Percentiles rank a stretch among this genome's conserved stretches.
Conservation (phyloP, 2,888 invertebrate species). For the Ganaspis brasiliensis region DNA sequence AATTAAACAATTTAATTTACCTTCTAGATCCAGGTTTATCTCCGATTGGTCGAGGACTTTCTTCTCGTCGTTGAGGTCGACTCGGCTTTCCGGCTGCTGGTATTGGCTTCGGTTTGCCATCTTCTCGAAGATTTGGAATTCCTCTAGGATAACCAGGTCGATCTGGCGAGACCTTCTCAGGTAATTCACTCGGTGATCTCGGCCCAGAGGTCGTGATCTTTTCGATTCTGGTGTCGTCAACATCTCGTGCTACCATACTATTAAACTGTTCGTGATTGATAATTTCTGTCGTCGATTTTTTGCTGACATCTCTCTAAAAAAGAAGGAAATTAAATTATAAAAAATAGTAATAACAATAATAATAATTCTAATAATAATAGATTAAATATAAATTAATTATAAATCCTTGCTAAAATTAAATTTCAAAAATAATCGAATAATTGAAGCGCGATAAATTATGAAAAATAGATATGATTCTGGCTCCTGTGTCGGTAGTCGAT, state of each 20-base stretch:
- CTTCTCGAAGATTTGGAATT: constrained; percentile 74
- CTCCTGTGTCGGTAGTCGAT: not conserved
- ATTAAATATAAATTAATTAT: no score
- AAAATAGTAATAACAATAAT: no score
- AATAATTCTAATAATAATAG: no score
- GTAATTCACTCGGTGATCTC: constrained; percentile 61
- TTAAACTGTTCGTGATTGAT: constrained; percentile 71
- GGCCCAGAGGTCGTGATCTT: constrained; percentile 61
- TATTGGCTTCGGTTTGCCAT: constrained; percentile 72
- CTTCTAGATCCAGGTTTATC: constrained; percentile 61
- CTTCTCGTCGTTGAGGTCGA: constrained; percentile 67
- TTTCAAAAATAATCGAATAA: not conserved
- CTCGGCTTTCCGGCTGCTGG: constrained; percentile 75
- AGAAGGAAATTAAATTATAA: constrained; percentile 2
- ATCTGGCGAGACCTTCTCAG: constrained; percentile 69
- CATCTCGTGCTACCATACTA: constrained; percentile 71
- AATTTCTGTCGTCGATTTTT: constrained; percentile 73
- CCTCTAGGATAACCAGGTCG: constrained; percentile 71
- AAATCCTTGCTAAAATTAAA: no score
- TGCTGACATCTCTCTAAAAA: constrained; percentile 74
- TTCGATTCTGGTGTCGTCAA: constrained; percentile 70
- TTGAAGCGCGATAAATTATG: not conserved
- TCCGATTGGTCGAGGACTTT: constrained; percentile 57
- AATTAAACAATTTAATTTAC: constrained; percentile 54
- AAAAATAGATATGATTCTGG: not conserved